Percentiles rank a stretch among this genome's conserved stretches.
phyloP scores from a whole-genome alignment of 2,888 invertebrate species.

The Globia sparganii region DNA sequence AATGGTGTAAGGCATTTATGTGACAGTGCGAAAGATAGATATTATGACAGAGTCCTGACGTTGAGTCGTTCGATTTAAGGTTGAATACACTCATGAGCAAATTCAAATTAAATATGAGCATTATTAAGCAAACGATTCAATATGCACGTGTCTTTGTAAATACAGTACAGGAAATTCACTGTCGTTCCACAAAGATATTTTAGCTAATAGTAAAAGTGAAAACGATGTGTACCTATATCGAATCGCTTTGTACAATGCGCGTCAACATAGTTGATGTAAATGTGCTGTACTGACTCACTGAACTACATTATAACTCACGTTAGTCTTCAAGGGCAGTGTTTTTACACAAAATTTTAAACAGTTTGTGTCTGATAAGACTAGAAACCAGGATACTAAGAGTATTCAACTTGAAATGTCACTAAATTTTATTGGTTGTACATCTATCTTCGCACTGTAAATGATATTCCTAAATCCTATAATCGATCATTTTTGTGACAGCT shows the following conservation, averaged over 20 bases:
- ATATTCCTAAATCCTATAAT: conserved; percentile 60
- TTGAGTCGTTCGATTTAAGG: conserved; percentile 11
- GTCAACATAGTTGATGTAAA: conserved; percentile 7
- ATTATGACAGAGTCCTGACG: conserved; percentile 30
- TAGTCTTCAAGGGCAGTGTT: conserved; percentile 22
- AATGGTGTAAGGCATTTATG: conserved; percentile 44
- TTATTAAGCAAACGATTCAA: conserved; percentile 38
- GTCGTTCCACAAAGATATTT: conserved; percentile 28
- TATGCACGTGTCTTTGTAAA: conserved; percentile 51
- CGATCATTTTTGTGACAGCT: conserved; percentile 46
- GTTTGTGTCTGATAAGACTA: neutral
- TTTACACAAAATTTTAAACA: conserved; percentile 2
- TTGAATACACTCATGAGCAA: conserved; percentile 20
- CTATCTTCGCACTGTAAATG: conserved; percentile 65
- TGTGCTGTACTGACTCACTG: conserved; percentile 6
- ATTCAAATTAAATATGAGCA: conserved; percentile 15
- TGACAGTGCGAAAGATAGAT: conserved; percentile 57
- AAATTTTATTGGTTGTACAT: conserved; percentile 23
- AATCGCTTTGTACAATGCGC: conserved; percentile 24
- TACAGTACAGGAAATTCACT: conserved; percentile 27
- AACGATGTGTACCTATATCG: conserved; percentile 56
- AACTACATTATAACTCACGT: conserved; percentile 10
- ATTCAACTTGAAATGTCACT: neutral
- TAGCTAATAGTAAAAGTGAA: conserved; percentile 26
- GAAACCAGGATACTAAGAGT: conserved; percentile 10